A percentile compares a stretch with the other conserved stretches of the same genome.
Evolutionary conservation across 2,113 vertebrate species (phyloP).

Genomic region (Plotosus lineatus): DNA sequence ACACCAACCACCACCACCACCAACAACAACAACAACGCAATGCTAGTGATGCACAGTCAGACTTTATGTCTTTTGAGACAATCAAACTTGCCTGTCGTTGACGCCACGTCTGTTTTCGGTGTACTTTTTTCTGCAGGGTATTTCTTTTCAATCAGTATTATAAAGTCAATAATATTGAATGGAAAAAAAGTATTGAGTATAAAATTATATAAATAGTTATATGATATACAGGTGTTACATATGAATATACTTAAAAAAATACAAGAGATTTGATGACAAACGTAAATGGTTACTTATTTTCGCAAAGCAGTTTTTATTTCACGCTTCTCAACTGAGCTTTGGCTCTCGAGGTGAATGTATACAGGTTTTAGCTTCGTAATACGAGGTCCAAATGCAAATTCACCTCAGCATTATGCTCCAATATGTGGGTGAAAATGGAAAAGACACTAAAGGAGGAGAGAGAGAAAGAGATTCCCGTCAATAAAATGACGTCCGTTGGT

Average conservation of each 20-base stretch:
- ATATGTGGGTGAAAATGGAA: slow-evolving; percentile 75
- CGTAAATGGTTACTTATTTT: slow-evolving; percentile 60
- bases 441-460: slow-evolving; percentile 73
- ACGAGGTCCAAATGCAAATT: slow-evolving; percentile 63
- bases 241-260: slow-evolving; percentile 73
- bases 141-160: slow-evolving; percentile 72
- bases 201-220: slow-evolving; percentile 60
- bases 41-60: slow-evolving; percentile 63
- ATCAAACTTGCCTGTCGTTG: slow-evolving; percentile 73
- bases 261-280: slow-evolving; percentile 15
- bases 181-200: slow-evolving; percentile 59
- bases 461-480: slow-evolving; percentile 64
- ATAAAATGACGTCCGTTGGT: slow-evolving; percentile 38
- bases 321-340: slow-evolving; percentile 66
- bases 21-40: background rate
- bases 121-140: slow-evolving; percentile 74
- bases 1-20: background rate
- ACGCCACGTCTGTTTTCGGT: slow-evolving; percentile 67
- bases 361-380: slow-evolving; percentile 67
- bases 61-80: slow-evolving; percentile 69
- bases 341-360: slow-evolving; percentile 71
- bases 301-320: slow-evolving; percentile 65
- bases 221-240: slow-evolving; percentile 74
- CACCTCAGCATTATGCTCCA: slow-evolving; percentile 73
- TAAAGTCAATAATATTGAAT: slow-evolving; percentile 67